Percentiles rank a stretch among this genome's conserved stretches.
Evolutionary conservation across 2,113 vertebrate species (phyloP).

Genomic region (Perca schrenkii): DNA sequence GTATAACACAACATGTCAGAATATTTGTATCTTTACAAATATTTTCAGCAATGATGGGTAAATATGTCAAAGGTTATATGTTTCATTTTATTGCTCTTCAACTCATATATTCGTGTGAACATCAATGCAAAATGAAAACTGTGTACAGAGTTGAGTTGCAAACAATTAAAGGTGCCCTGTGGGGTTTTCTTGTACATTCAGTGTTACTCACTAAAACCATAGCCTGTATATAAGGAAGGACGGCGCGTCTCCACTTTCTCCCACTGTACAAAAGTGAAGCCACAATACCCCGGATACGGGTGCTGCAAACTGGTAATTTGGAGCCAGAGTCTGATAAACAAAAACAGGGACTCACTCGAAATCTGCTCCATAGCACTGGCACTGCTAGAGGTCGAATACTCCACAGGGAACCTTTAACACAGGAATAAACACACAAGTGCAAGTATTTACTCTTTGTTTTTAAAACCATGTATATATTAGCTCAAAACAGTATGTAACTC

Average conservation of each 20-base stretch:
- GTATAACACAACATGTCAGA: background rate
- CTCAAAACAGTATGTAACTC: background rate
- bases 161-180: constrained; percentile 5
- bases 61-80: background rate
- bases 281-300: too few species aligned
- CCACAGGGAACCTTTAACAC: constrained; percentile 3
- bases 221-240: too few species aligned
- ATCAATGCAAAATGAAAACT: background rate
- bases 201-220: background rate
- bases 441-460: background rate
- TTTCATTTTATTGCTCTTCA: background rate
- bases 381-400: background rate
- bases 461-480: background rate
- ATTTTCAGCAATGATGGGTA: background rate
- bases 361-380: background rate
- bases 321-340: too few species aligned
- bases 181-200: background rate
- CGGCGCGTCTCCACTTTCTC: too few species aligned
- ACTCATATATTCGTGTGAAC: background rate
- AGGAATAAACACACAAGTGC: background rate
- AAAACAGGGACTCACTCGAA: background rate
- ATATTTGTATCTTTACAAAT: background rate
- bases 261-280: too few species aligned
- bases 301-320: too few species aligned
- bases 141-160: constrained; percentile 2